phyloP scores from a whole-genome alignment of 2,797 vertebrate genomes.

The Thaleichthys pacificus region DNA sequence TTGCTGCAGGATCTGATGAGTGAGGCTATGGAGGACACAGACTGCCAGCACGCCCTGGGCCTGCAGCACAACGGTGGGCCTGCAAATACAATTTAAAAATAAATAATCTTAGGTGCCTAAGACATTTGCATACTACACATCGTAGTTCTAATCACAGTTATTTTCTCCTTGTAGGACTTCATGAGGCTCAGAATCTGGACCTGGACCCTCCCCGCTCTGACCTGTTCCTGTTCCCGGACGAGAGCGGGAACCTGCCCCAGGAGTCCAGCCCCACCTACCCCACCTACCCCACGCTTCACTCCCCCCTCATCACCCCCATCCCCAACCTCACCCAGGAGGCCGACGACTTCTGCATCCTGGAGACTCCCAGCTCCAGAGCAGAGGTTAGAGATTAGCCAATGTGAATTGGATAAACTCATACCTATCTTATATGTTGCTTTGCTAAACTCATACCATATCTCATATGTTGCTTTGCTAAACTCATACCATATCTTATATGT shows the following conservation, averaged over 20 bases:
- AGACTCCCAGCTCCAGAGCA: conserved; percentile 84
- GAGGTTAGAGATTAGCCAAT: too few species aligned
- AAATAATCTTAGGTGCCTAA: too few species aligned
- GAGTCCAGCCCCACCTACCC: conserved; percentile 84
- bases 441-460: too few species aligned
- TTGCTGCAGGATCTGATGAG: conserved; percentile 96
- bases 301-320: conserved; percentile 81
- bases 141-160: too few species aligned
- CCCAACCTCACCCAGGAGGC: conserved; percentile 79
- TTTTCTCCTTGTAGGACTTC: conserved; percentile 68
- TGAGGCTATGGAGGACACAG: conserved; percentile 96
- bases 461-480: too few species aligned
- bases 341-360: conserved; percentile 96
- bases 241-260: conserved; percentile 87
- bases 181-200: conserved; percentile 75
- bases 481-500: too few species aligned
- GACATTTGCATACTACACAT: too few species aligned
- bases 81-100: too few species aligned
- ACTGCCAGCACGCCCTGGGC: conserved; percentile 71
- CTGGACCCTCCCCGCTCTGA: conserved; percentile 88
- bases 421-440: too few species aligned
- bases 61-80: conserved; percentile 82
- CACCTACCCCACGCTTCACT: conserved; percentile 79
- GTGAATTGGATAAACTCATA: too few species aligned
- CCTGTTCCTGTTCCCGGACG: conserved; percentile 97